phyloP scores from a whole-genome alignment of 2,888 invertebrate genomes.

The Archips crataeganus region DNA sequence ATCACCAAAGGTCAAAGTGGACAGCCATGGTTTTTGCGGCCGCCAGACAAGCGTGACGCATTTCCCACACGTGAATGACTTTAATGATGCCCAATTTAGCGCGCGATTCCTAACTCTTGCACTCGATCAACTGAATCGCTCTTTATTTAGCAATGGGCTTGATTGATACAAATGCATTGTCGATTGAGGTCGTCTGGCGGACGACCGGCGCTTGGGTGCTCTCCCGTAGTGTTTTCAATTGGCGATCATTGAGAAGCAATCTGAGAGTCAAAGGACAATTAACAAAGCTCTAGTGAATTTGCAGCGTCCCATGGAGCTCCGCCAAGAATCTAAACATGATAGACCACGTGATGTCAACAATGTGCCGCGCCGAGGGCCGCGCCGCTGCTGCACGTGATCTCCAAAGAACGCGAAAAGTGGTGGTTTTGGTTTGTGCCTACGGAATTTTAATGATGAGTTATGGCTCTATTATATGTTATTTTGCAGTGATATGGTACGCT shows the following conservation, averaged over 20 bases:
- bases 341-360: conserved; percentile 13
- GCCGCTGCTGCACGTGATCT: conserved; percentile 7
- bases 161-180: conserved; percentile 11
- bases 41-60: not conserved
- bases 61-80: not conserved
- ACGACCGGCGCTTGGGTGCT: not conserved
- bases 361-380: not conserved
- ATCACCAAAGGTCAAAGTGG: not conserved
- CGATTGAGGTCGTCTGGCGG: not conserved
- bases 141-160: conserved; percentile 3
- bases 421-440: not conserved
- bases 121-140: not conserved
- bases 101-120: not conserved
- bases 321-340: conserved; percentile 24
- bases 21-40: not conserved
- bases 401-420: conserved; percentile 1
- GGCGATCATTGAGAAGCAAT: conserved; percentile 6
- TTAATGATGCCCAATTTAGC: not conserved
- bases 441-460: not conserved
- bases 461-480: not conserved
- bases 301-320: conserved; percentile 16
- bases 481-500: not conserved
- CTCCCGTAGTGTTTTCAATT: conserved; percentile 8
- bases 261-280: conserved; percentile 1
- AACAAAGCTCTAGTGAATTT: not conserved